Evolutionary conservation across 2,888 invertebrate genomes (phyloP), one percentile per base, ranked within the genome.

Genomic region (Agonopterix heracliana): DNA sequence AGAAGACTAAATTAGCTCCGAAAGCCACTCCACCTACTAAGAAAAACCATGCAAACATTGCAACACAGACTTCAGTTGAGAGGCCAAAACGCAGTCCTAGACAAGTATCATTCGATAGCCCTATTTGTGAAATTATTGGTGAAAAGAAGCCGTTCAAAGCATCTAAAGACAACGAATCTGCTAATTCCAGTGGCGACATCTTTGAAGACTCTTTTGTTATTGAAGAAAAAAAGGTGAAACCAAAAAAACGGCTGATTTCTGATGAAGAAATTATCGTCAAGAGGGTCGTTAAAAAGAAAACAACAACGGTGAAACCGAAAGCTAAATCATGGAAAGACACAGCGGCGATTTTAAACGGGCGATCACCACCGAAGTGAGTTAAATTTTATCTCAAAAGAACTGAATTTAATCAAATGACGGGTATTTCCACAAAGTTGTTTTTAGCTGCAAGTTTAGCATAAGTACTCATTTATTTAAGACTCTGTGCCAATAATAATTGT

Each of bases 171-270:
- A 59, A 58, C 9, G 57, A 59, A 11, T 72, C 70, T 0, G 64
- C 67, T 0, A 74, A 86, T 51, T 75, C 82, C 0, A 88, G 89
- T 46, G 74, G 68, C 0, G 89, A 89, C 48, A 79, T 89, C 3
- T 88, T 89, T 41, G 89, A 88, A 0, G 88, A 89, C 54, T 85
- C 89, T 0, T 80, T 80, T 38, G 71, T 63, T 2, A 68, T 80
- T 3, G 75, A 81, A 45, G 77, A 76, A 35, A 81, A 76, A 36
- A 85, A 80, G 54, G 65, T 75, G 0, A 85, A 75, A 49, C 74
- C 79, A 1, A 83, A 66, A 53, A 78, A 74, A 43, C 79, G 72
- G 49, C 59, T 89, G 48, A 50, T 82, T 1, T 69, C 84, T 0
- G 67, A 79, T 35, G 73, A 84, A 48, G 77, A 81, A 42, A 67